Conservation (phyloP, 1,140 invertebrate species). For the Drosophila parvula region DNA sequence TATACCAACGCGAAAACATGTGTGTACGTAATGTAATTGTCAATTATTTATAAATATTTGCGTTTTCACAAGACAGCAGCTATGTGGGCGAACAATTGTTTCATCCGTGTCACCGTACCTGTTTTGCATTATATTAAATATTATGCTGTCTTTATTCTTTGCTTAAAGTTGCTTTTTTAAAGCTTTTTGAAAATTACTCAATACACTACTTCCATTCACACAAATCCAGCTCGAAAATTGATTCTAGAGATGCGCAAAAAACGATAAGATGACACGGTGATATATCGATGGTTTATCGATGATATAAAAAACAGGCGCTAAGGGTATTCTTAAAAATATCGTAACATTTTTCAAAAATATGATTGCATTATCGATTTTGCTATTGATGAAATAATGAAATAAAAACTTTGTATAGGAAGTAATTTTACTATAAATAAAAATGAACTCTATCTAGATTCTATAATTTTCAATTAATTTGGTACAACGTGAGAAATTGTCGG, state of each 20-base stretch:
- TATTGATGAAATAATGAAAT: no score
- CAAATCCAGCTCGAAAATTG: slow-evolving; percentile 31
- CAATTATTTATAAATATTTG: slow-evolving; percentile 24
- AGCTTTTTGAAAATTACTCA: slow-evolving; percentile 35
- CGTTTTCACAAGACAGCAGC: neutral
- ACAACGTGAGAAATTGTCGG: no score
- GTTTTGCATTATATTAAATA: slow-evolving; percentile 39
- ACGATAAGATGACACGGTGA: neutral
- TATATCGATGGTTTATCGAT: neutral
- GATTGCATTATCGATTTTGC: no score
- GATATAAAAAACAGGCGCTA: neutral
- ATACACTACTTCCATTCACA: slow-evolving; percentile 39
- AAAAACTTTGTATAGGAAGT: no score
- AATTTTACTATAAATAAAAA: no score
- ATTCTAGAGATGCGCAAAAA: slow-evolving; percentile 11
- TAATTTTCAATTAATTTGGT: no score
- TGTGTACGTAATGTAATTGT: slow-evolving; percentile 41
- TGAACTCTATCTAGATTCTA: no score
- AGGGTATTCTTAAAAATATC: no score
- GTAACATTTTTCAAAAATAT: no score
- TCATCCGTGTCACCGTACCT: slow-evolving; percentile 6
- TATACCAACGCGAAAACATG: slow-evolving; percentile 32
- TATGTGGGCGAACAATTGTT: neutral
- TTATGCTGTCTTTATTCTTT: slow-evolving; percentile 8
- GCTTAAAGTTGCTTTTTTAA: slow-evolving; percentile 16